Conservation (phyloP, 2,888 invertebrate species). For the Drosophila niveifrons region DNA sequence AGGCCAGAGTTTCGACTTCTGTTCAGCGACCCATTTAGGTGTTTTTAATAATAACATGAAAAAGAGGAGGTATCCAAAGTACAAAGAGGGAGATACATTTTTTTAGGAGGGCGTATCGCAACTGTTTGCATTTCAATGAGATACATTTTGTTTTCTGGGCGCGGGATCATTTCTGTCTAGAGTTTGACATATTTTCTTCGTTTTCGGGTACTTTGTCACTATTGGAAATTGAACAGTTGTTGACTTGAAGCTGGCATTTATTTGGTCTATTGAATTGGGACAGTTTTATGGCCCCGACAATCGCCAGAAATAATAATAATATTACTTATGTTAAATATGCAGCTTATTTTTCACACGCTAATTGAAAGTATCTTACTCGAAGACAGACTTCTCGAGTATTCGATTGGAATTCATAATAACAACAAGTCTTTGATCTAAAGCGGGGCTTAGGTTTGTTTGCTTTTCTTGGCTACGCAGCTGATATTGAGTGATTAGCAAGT, state of each 20-base stretch:
- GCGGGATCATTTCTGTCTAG: constrained; percentile 7
- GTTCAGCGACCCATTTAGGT: constrained; percentile 72
- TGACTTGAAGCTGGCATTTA: constrained; percentile 59
- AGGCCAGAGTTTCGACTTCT: constrained; percentile 34
- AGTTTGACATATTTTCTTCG: constrained; percentile 24
- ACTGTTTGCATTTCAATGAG: constrained; percentile 71
- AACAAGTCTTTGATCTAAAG: constrained; percentile 29
- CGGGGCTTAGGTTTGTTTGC: constrained; percentile 6
- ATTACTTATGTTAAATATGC: constrained; percentile 14
- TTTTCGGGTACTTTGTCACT: constrained; percentile 53
- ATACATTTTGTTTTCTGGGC: constrained; percentile 13
- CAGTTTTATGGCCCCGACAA: constrained; percentile 40
- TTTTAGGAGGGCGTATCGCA: constrained; percentile 33
- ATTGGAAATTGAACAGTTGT: constrained; percentile 53
- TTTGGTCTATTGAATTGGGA: constrained; percentile 53
- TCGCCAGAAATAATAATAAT: constrained; percentile 24
- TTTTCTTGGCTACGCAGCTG: background rate
- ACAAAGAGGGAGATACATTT: background rate
- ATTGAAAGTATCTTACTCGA: constrained; percentile 3
- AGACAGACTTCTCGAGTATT: constrained; percentile 9
- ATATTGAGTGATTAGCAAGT: constrained; percentile 19
- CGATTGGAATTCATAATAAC: constrained; percentile 10
- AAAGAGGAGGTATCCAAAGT: constrained; percentile 12
- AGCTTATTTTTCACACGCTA: constrained; percentile 23
- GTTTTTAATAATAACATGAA: constrained; percentile 74